Evolutionary conservation across 2,113 vertebrate species (phyloP).

Genomic region (Leptosomus discolor): DNA sequence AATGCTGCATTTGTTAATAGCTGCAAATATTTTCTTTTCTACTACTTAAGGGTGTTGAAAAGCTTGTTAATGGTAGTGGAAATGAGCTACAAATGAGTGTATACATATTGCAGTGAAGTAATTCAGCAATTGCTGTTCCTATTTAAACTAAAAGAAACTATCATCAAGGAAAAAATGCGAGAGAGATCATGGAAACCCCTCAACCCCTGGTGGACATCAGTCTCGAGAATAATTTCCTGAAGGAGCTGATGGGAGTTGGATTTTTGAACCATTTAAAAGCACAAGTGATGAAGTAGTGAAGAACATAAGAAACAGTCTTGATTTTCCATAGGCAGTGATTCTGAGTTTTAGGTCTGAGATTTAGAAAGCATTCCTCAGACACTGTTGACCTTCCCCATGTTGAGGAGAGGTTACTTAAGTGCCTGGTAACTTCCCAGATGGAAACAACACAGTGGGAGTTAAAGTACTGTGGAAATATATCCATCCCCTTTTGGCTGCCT

Average conservation of each 20-base stretch:
- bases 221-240: background rate
- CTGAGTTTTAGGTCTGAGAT: background rate
- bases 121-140: background rate
- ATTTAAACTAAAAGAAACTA: conserved; percentile 39
- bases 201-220: background rate
- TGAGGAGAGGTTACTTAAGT: background rate
- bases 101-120: background rate
- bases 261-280: background rate
- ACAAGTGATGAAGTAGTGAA: background rate
- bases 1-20: conserved; percentile 42
- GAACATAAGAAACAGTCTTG: background rate
- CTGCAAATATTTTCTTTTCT: conserved; percentile 47
- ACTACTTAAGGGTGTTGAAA: conserved; percentile 22
- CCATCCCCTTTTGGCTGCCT: background rate
- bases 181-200: background rate
- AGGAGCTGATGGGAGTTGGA: background rate
- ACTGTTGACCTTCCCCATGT: background rate
- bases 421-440: background rate
- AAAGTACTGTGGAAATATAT: background rate
- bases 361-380: background rate
- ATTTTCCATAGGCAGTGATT: background rate
- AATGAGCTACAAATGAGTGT: conserved; percentile 47
- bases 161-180: background rate
- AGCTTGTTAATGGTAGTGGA: conserved; percentile 26
- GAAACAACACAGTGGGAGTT: background rate